Evolutionary conservation across 2,797 vertebrate species (phyloP).

Genomic region (Mormyrops attenuatus): DNA sequence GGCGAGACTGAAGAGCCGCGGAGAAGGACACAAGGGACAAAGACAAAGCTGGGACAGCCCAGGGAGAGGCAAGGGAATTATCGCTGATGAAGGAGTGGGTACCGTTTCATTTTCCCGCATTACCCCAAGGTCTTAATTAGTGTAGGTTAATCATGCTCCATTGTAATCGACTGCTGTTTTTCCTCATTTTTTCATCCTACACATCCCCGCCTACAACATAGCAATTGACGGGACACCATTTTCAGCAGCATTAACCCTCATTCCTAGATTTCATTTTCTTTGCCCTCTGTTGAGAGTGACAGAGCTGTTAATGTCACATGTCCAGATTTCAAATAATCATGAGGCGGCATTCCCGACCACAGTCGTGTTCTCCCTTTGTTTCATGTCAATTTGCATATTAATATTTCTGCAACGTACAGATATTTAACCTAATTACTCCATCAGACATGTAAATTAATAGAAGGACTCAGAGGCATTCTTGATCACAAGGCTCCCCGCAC

Average conservation of each 20-base stretch:
- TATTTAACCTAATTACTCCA: conserved; percentile 19
- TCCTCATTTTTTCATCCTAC: conserved; percentile 62
- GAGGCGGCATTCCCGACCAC: not conserved
- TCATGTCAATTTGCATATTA: not conserved
- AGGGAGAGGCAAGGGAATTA: conserved; percentile 52
- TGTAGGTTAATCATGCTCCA: conserved; percentile 66
- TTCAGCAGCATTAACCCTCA: conserved; percentile 42
- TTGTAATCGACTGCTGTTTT: conserved; percentile 63
- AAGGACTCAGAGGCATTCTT: conserved; percentile 35
- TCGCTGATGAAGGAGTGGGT: conserved; percentile 43
- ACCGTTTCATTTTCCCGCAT: conserved; percentile 54
- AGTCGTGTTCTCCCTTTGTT: not conserved
- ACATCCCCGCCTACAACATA: conserved; percentile 54
- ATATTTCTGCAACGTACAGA: conserved; percentile 14
- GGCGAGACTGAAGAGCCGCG: not conserved
- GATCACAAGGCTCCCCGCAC: conserved; percentile 45
- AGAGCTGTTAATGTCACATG: not conserved
- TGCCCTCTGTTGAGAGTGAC: conserved; percentile 11
- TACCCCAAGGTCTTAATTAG: conserved; percentile 74
- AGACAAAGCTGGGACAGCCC: conserved; percentile 50
- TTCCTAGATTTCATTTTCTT: conserved; percentile 50
- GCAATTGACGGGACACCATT: conserved; percentile 46
- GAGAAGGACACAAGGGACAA: conserved; percentile 35
- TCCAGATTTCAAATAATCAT: not conserved
- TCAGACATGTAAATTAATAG: conserved; percentile 39